A percentile compares a stretch with the other conserved stretches of the same genome.
phyloP scores from a whole-genome alignment of 2,797 vertebrate species.

The Hypotaenidia okinawae region DNA sequence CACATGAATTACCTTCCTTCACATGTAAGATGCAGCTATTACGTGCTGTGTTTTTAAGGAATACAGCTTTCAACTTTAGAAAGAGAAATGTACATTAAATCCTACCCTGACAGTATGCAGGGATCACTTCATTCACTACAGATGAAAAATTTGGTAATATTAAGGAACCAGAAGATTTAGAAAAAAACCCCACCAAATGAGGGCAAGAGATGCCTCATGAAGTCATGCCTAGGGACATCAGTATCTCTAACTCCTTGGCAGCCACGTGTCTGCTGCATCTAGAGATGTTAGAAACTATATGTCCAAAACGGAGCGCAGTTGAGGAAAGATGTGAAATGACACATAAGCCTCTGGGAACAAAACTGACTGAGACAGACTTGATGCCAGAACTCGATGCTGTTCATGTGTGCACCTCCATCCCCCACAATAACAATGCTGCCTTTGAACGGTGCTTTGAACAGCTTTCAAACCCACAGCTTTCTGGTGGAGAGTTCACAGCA shows the following conservation, averaged over 20 bases:
- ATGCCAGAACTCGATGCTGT: neutral
- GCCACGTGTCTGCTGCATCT: neutral
- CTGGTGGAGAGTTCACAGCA: neutral
- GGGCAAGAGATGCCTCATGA: neutral
- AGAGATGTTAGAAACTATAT: neutral
- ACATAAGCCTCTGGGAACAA: neutral
- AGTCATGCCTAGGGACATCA: neutral
- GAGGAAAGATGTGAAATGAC: neutral
- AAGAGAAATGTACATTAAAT: neutral
- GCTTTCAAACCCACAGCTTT: neutral
- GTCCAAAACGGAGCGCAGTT: neutral
- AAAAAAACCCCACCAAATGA: neutral
- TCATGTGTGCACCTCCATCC: neutral
- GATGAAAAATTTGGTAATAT: neutral
- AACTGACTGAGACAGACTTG: neutral
- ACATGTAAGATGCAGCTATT: neutral
- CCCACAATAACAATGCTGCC: neutral
- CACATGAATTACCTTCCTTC: neutral
- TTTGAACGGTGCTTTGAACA: neutral
- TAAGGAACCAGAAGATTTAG: neutral
- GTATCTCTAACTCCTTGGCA: neutral
- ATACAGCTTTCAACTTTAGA: neutral
- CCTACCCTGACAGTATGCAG: neutral
- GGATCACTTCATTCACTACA: neutral
- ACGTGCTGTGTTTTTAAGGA: neutral